phyloP scores from a whole-genome alignment of 2,888 invertebrate species.

The Chymomyza procnemis region DNA sequence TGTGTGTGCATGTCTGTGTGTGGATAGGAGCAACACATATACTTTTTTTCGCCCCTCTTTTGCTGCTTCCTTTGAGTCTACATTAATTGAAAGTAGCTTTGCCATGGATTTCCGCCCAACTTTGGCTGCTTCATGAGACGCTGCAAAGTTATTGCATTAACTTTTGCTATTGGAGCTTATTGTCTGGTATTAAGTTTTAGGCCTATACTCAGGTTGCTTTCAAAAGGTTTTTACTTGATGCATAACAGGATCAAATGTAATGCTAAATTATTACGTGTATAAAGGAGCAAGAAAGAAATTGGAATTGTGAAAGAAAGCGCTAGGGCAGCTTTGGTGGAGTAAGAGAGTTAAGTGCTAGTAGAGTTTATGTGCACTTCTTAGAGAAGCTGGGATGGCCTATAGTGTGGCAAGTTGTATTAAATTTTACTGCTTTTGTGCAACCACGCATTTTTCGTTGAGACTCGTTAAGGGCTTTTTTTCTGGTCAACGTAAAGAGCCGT shows the following conservation, averaged over 20 bases:
- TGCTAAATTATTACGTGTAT: neutral
- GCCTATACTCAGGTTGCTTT: neutral
- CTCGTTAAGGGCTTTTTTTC: too few relatives aligned
- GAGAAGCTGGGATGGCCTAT: too few relatives aligned
- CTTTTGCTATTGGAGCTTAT: neutral
- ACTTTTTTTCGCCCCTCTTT: neutral
- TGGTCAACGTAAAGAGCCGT: too few relatives aligned
- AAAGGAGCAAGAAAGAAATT: neutral
- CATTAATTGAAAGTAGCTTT: slow-evolving; percentile 4
- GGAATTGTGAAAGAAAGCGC: too few relatives aligned
- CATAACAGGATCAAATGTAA: neutral
- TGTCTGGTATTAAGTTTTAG: neutral
- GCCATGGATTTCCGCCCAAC: neutral
- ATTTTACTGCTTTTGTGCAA: too few relatives aligned
- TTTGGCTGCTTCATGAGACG: neutral
- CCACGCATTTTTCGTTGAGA: too few relatives aligned
- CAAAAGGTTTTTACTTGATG: neutral
- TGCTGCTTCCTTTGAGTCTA: neutral
- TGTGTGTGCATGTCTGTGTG: neutral
- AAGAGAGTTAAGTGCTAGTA: too few relatives aligned
- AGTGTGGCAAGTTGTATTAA: too few relatives aligned
- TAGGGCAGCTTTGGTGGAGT: too few relatives aligned
- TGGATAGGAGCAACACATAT: neutral
- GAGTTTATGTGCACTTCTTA: too few relatives aligned
- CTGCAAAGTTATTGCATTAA: neutral